Evolutionary conservation across 1,140 invertebrate genomes (phyloP).

Genomic region (Psix sp.): DNA sequence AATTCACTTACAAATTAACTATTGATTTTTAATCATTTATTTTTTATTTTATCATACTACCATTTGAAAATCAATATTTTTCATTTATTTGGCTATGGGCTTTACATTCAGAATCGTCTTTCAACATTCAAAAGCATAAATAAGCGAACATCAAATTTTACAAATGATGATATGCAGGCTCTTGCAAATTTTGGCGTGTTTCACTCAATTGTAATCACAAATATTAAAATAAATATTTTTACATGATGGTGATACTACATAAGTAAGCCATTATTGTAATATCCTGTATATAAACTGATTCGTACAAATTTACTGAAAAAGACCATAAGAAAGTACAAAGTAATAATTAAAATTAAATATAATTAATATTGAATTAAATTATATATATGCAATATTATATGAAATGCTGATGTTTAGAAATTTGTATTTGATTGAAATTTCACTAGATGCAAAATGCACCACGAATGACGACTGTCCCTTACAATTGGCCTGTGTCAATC

Average conservation of each 20-base stretch:
- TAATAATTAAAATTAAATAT: constrained; percentile 5
- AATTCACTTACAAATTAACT: constrained; percentile 38
- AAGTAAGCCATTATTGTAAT: constrained; percentile 56
- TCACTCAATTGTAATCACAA: constrained; percentile 25
- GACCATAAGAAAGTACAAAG: not conserved
- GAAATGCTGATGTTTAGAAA: constrained; percentile 25
- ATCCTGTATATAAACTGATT: constrained; percentile 53
- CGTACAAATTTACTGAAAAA: not conserved
- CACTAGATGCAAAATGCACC: constrained; percentile 82
- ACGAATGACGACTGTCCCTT: constrained; percentile 84
- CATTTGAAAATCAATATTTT: constrained; percentile 46
- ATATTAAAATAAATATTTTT: constrained; percentile 19
- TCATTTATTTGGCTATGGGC: constrained; percentile 54
- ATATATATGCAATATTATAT: too few species aligned
- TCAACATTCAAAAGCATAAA: constrained; percentile 10
- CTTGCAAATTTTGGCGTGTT: constrained; percentile 55
- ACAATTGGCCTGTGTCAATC: constrained; percentile 86
- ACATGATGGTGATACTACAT: constrained; percentile 48
- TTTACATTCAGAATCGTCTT: constrained; percentile 27
- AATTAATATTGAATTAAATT: too few species aligned
- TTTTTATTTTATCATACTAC: constrained; percentile 1
- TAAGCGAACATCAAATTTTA: constrained; percentile 21
- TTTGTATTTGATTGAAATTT: constrained; percentile 64
- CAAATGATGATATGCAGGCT: constrained; percentile 56
- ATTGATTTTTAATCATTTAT: constrained; percentile 38